A percentile compares a stretch with the other conserved stretches of the same genome.
phyloP scores from a whole-genome alignment of 2,797 vertebrate genomes.

The Glossophaga mutica region DNA sequence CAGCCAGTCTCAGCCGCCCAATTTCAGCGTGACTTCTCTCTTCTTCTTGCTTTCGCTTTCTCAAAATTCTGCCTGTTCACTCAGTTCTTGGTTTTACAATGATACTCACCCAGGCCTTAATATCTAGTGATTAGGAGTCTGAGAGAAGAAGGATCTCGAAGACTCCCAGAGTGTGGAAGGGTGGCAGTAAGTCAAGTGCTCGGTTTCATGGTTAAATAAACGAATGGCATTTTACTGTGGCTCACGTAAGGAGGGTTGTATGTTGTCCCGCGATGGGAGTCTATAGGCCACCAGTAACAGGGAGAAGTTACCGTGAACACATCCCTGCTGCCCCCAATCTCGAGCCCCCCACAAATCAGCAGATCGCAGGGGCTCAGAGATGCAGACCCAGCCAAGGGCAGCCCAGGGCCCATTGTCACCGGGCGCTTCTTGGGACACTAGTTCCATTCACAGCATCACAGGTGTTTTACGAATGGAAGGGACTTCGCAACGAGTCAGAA shows the following conservation, averaged over 20 bases:
- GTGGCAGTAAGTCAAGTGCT: not conserved
- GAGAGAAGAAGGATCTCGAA: constrained; percentile 5
- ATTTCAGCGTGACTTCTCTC: not conserved
- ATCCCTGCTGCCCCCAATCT: not conserved
- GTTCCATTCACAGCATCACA: not conserved
- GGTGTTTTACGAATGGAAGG: not conserved
- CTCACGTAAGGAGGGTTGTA: constrained; percentile 61
- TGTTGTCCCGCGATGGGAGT: constrained; percentile 47
- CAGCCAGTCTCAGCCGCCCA: not conserved
- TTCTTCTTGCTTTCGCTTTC: not conserved
- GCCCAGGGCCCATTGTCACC: not conserved
- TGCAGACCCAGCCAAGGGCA: not conserved
- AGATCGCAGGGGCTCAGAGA: too few relatives aligned
- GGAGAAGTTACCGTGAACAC: constrained; percentile 45
- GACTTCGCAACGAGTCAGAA: not conserved
- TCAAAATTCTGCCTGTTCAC: not conserved
- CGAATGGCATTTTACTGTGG: constrained; percentile 62
- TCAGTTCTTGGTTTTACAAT: not conserved
- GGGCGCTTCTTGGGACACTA: not conserved
- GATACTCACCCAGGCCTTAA: not conserved
- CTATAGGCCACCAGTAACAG: constrained; percentile 42
- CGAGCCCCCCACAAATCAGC: not conserved
- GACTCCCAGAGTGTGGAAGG: constrained; percentile 28
- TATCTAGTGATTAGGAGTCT: not conserved
- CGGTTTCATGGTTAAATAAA: constrained; percentile 65